phyloP scores from a whole-genome alignment of 1,140 invertebrate species.

The Neodiprion fabricii region DNA sequence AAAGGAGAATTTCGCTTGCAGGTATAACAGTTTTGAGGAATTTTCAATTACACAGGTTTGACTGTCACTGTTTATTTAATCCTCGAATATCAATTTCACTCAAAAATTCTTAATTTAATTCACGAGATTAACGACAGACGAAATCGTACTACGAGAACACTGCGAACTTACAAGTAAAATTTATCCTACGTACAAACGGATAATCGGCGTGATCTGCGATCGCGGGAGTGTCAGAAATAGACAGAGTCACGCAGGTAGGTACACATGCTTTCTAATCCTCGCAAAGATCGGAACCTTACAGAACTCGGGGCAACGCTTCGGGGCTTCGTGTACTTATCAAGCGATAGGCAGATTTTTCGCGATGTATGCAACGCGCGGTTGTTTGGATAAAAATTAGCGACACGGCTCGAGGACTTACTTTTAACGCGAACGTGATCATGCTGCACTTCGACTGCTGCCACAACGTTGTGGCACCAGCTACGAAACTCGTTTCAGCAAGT shows the following conservation, averaged over 20 bases:
- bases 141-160: neutral
- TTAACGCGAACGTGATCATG: slow-evolving; percentile 7
- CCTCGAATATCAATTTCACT: no score
- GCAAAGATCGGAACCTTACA: neutral
- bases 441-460: neutral
- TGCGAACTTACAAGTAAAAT: neutral
- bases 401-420: neutral
- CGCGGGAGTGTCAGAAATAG: neutral
- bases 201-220: no score
- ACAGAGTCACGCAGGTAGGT: neutral
- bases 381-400: no score
- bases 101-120: no score
- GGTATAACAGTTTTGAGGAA: no score
- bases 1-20: no score
- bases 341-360: no score
- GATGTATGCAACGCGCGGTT: no score
- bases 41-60: no score
- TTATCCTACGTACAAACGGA: neutral
- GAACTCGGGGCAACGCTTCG: neutral
- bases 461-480: neutral
- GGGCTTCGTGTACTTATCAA: neutral
- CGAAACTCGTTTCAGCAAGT: neutral
- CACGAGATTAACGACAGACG: neutral
- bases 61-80: no score
- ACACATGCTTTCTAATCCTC: slow-evolving; percentile 4